Evolutionary conservation across 2,888 invertebrate species (phyloP).

Genomic region (Platycheirus albimanus): DNA sequence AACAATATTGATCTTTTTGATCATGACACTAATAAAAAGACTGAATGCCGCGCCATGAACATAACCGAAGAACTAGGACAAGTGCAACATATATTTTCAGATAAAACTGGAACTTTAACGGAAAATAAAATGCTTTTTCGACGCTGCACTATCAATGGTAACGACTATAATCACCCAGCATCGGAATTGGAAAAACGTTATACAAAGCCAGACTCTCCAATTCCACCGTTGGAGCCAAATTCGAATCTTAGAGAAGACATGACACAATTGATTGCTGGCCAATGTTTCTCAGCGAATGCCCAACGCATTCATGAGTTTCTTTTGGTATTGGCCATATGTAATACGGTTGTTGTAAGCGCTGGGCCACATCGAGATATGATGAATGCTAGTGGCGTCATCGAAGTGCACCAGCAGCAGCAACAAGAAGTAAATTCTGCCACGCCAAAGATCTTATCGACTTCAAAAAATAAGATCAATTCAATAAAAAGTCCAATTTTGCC

Average conservation of each 20-base stretch:
- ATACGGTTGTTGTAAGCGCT: conserved; percentile 96
- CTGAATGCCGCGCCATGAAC: conserved; percentile 96
- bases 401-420: conserved; percentile 82
- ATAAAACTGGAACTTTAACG: too few relatives aligned
- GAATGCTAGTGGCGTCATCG: conserved; percentile 87
- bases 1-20: conserved; percentile 95
- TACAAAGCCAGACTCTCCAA: conserved; percentile 83
- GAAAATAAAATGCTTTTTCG: conserved; percentile 98
- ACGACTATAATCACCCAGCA: conserved; percentile 93
- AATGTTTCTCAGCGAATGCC: conserved; percentile 85
- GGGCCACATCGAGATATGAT: conserved; percentile 89
- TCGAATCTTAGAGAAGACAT: conserved; percentile 84
- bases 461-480: conserved; percentile 57
- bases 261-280: conserved; percentile 79
- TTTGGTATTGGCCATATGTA: conserved; percentile 95
- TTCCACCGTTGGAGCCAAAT: conserved; percentile 84
- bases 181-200: conserved; percentile 86
- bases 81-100: conserved; percentile 94
- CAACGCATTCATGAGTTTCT: conserved; percentile 94
- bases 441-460: conserved; percentile 78
- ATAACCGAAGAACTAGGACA: conserved; percentile 99
- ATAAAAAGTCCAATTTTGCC: conserved; percentile 62
- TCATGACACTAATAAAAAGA: conserved; percentile 89
- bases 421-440: conserved; percentile 78
- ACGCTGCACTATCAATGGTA: conserved; percentile 93